Conservation (phyloP, 2,797 vertebrate genomes). For the Phylloscopus collybita region DNA sequence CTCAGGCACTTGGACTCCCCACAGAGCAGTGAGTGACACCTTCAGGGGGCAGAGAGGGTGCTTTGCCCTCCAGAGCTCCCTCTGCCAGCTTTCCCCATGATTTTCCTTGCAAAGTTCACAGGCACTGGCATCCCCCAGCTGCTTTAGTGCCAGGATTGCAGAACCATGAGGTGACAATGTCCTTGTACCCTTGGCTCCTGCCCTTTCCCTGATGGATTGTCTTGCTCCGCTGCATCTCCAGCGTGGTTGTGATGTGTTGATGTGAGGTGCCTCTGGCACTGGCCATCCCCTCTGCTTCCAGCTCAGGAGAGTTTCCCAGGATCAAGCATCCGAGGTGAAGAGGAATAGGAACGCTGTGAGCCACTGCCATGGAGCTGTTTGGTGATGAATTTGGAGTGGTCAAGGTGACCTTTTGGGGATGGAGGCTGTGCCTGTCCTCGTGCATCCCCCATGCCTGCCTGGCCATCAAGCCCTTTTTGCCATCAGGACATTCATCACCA, state of each 20-base stretch:
- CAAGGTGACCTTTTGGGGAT: background rate
- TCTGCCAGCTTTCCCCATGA: rapidly evolving
- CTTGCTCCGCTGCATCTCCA: background rate
- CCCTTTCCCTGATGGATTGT: background rate
- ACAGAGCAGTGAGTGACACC: rapidly evolving
- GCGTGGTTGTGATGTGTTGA: rapidly evolving
- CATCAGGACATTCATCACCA: rapidly evolving
- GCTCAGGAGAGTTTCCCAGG: background rate
- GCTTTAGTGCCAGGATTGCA: background rate
- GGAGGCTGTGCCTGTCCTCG: background rate
- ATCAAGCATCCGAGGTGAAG: rapidly evolving
- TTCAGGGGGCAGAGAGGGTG: background rate
- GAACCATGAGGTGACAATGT: background rate
- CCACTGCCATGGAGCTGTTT: rapidly evolving
- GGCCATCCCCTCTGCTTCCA: background rate
- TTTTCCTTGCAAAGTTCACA: rapidly evolving
- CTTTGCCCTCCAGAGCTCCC: background rate
- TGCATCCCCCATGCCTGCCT: rapidly evolving
- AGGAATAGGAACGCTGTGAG: rapidly evolving
- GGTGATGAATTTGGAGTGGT: background rate
- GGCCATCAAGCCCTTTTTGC: rapidly evolving
- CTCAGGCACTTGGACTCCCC: background rate
- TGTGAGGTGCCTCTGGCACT: background rate
- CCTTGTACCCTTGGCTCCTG: background rate
- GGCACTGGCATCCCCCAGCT: rapidly evolving